Evolutionary conservation across 2,113 vertebrate genomes (phyloP), one percentile per base, ranked within the genome.

Genomic region (Symphodus melops): DNA sequence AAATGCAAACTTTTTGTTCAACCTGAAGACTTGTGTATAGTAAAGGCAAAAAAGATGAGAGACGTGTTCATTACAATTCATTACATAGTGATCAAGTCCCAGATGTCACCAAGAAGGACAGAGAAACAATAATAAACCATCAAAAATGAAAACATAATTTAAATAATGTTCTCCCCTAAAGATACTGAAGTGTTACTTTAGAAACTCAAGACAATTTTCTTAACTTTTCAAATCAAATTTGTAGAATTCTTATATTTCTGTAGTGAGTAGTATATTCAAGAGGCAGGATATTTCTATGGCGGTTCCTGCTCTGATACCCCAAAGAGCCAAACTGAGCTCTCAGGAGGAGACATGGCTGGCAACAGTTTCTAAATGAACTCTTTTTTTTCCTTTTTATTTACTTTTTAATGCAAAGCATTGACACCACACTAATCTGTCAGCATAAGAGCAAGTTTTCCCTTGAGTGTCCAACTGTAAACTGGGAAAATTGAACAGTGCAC

Each of bases 401-500:
- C 14, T 54, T 74, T 78, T 90, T 81, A 93, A 95, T 92, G 91
- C 88, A 94, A 94, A 95, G 95, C 93, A 94, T 93, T 94, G 91
- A 96, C 91, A 95, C 94, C 89, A 85, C 89, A 88, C 93, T 94
- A 75, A 88, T 84, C 83, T 90, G 92, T 94, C 94, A 94, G 94
- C 93, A 94, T 96, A 94, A 94, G 95, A 96, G 94, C 94, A 96
- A 96, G 90, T 96, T 97, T 97, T 97, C 96, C 97, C 96, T 97
- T 95, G 94, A 96, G 94, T 89, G 95, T 95, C 86, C 95, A 93
- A 95, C 95, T 98, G 96, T 98, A 98, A 99, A 99, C 97, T 96
- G 96, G 97, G 97, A 97, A 97, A 97, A 97, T 95, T 95, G 95
- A 98, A 97, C 97, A 99, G 97, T 98, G 97, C 97, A 99, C 92